phyloP scores from a whole-genome alignment of 2,888 invertebrate species.

The Mechanitis mazaeus region DNA sequence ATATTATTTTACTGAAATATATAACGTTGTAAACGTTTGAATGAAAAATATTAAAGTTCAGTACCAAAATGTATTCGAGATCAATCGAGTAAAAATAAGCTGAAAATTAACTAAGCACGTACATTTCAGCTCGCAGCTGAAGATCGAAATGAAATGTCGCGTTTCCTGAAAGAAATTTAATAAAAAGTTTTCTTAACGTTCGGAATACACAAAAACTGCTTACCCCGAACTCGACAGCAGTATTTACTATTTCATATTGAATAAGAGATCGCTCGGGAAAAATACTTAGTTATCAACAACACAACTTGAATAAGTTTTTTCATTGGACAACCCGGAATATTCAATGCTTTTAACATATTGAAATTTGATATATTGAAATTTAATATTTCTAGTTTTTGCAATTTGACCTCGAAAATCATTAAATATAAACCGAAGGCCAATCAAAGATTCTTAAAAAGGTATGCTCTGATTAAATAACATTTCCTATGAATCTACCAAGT shows the following conservation, averaged over 20 bases:
- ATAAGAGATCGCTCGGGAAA: background rate
- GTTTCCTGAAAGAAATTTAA: constrained; percentile 27
- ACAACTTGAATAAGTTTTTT: background rate
- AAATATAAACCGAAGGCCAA: too few species aligned
- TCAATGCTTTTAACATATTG: too few species aligned
- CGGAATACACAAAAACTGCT: constrained; percentile 27
- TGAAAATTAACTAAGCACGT: constrained; percentile 20
- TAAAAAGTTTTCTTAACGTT: constrained; percentile 29
- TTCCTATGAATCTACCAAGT: too few species aligned
- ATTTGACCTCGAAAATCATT: too few species aligned
- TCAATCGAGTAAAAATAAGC: background rate
- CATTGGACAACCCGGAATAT: background rate
- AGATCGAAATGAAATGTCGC: constrained; percentile 27
- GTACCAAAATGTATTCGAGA: background rate
- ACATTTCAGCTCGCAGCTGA: constrained; percentile 21
- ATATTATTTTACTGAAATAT: too few species aligned
- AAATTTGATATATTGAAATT: too few species aligned
- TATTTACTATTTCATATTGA: constrained; percentile 7
- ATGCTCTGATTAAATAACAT: too few species aligned
- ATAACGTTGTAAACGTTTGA: background rate
- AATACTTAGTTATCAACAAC: background rate
- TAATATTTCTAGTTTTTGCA: too few species aligned
- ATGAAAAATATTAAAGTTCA: background rate
- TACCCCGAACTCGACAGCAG: constrained; percentile 18
- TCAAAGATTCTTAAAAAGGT: too few species aligned